A percentile compares a stretch with the other conserved stretches of the same genome.
phyloP scores from a whole-genome alignment of 2,797 vertebrate genomes.

The Arctocebus calabarensis region DNA sequence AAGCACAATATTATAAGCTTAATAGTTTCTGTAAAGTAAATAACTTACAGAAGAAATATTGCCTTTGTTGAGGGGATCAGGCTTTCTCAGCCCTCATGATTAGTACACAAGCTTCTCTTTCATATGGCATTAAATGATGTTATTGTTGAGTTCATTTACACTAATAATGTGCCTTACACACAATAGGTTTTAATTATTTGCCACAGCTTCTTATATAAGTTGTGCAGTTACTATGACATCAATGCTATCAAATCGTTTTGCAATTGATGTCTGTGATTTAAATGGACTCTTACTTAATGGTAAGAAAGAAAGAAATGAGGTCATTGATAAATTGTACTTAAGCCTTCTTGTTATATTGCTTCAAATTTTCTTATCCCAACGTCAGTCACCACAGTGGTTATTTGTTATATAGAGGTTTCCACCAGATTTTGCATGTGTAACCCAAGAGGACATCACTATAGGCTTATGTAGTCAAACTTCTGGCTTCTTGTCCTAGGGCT shows the following conservation, averaged over 20 bases:
- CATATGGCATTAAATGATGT: neutral
- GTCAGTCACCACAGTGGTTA: neutral
- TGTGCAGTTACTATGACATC: neutral
- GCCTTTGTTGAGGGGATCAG: neutral
- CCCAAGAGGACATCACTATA: neutral
- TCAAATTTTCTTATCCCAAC: neutral
- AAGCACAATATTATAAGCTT: neutral
- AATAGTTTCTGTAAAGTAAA: neutral
- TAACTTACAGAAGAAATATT: neutral
- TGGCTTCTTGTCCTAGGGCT: neutral
- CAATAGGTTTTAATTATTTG: neutral
- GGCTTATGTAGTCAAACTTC: neutral
- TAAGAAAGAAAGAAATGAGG: neutral
- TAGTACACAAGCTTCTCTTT: neutral
- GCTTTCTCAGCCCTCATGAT: neutral
- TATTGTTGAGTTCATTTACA: neutral
- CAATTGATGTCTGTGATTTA: neutral
- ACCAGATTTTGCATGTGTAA: neutral
- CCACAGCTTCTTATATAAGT: constrained; percentile 35
- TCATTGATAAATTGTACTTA: neutral
- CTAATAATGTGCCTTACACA: neutral
- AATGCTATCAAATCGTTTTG: constrained; percentile 10
- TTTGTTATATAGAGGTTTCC: neutral
- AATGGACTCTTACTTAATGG: neutral
- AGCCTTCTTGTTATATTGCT: neutral